phyloP scores from a whole-genome alignment of 2,888 invertebrate genomes.

The Linnaemya vulpina region DNA sequence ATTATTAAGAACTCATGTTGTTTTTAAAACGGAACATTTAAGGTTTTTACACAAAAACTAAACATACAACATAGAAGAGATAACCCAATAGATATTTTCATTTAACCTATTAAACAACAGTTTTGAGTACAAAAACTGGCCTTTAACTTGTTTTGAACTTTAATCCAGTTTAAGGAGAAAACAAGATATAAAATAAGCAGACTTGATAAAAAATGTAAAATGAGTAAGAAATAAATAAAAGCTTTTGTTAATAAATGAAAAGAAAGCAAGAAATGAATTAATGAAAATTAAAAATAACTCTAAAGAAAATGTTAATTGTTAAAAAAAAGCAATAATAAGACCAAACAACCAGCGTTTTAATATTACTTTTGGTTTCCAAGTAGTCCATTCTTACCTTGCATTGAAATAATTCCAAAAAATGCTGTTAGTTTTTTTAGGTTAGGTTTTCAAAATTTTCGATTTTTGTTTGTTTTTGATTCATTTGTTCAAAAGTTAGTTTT shows the following conservation, averaged over 20 bases:
- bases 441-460: conserved; percentile 44
- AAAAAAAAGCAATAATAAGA: conserved; percentile 71
- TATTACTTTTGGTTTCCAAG: conserved; percentile 75
- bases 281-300: background rate
- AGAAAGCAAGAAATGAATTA: conserved; percentile 24
- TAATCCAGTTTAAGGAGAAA: conserved; percentile 52
- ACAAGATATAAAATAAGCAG: conserved; percentile 74
- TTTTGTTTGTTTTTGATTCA: conserved; percentile 21
- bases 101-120: conserved; percentile 62
- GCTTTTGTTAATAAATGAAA: conserved; percentile 42
- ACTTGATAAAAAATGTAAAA: conserved; percentile 27
- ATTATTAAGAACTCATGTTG: conserved; percentile 41
- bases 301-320: conserved; percentile 5
- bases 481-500: conserved; percentile 81
- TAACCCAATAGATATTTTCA: conserved; percentile 59
- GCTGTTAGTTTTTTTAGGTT: conserved; percentile 85
- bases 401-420: conserved; percentile 99
- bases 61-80: conserved; percentile 54
- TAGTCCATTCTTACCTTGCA: conserved; percentile 91
- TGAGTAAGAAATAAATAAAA: conserved; percentile 38
- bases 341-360: conserved; percentile 81
- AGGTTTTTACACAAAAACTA: conserved; percentile 74
- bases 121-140: conserved; percentile 60
- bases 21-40: conserved; percentile 66
- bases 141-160: conserved; percentile 50